Base-by-base conservation (phyloP, 2,888 invertebrate species). In the Noctua fimbriata region DNA sequence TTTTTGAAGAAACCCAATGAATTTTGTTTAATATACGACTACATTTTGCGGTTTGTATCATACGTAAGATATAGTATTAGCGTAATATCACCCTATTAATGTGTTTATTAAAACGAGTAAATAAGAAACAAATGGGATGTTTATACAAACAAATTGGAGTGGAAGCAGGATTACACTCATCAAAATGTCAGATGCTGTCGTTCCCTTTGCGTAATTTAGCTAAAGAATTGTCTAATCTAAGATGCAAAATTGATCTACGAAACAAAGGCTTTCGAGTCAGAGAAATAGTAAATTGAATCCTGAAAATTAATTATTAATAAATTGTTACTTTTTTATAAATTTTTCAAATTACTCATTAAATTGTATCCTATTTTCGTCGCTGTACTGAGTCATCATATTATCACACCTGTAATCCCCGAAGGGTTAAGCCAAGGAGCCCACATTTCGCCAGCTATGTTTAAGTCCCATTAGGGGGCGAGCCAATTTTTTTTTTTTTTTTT, bases 1-100 rank as follows among this genome's bases (percentile, higher is more conserved):
- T 78, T 78, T 63, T 1, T 21, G 28, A 65, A 69, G 21, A 69
- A 83, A 69, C 52, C 52, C n/a, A 36, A 41, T 16, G 2, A 7
- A n/a, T 1, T n/a, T 9, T 7, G 16, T n/a, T 14, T 16, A 14
- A n/a, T 58, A 49, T 16, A 24, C 74, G 41, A 66, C 49, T 16
- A 16, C 28, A 24, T 49, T 49, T 60, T 73, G n/a, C 14, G 44
- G 63, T 21, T 24, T 77, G 32, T 2, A 44, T 24, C 21, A 16
- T 10, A 24, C 10, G 14, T 47, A 36, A 36, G 28, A 32, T 9
- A 21, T 10, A 9, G 18, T 3, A 32, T 9, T 9, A 18, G 63
- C 21, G 21, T 63, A 18, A 9, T 32, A 32, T 60, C 16, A 28
- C 6, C 28, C 6, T 28, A 32, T 32, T 10, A 63, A 63, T 21